A percentile compares a stretch with the other conserved stretches of the same genome.
phyloP scores from a whole-genome alignment of 2,113 vertebrate genomes.

The Onychostruthus taczanowskii region DNA sequence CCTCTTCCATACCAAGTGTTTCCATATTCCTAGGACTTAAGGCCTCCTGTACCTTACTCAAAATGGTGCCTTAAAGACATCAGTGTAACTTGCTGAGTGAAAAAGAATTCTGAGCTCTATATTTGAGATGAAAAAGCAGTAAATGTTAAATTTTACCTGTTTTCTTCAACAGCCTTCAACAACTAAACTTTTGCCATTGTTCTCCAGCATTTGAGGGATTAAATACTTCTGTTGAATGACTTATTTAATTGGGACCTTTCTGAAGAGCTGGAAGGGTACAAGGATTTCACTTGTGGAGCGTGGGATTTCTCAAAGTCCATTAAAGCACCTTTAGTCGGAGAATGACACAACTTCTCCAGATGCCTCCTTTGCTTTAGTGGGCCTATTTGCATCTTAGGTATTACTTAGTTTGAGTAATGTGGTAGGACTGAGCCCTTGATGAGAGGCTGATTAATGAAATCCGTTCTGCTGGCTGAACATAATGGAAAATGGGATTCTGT shows the following conservation, averaged over 20 bases:
- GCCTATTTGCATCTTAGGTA: slow-evolving; percentile 56
- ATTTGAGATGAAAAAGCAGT: neutral
- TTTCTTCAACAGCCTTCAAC: neutral
- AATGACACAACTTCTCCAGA: slow-evolving; percentile 48
- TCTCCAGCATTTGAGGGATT: neutral
- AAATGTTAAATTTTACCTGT: neutral
- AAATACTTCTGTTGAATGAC: neutral
- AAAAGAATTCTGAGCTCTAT: neutral
- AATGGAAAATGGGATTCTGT: slow-evolving; percentile 68
- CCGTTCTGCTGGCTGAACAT: slow-evolving; percentile 63
- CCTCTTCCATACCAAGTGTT: neutral
- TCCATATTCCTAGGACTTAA: neutral
- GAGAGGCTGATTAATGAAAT: slow-evolving; percentile 67
- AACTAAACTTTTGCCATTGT: neutral
- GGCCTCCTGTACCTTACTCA: neutral
- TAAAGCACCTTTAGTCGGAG: slow-evolving; percentile 4
- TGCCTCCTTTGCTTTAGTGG: slow-evolving; percentile 50
- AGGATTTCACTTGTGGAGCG: neutral
- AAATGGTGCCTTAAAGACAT: neutral
- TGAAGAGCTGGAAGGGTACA: neutral
- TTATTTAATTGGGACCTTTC: slow-evolving; percentile 24
- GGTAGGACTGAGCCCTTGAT: slow-evolving; percentile 49
- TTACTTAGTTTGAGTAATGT: slow-evolving; percentile 58
- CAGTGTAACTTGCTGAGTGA: accelerated
- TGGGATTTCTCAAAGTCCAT: slow-evolving; percentile 21